These are phyloP conservation scores for Hypocryptadius cinnamomeus DNA, from an alignment of 2,113 vertebrate genomes.

Conservation along the genomic window DNA sequence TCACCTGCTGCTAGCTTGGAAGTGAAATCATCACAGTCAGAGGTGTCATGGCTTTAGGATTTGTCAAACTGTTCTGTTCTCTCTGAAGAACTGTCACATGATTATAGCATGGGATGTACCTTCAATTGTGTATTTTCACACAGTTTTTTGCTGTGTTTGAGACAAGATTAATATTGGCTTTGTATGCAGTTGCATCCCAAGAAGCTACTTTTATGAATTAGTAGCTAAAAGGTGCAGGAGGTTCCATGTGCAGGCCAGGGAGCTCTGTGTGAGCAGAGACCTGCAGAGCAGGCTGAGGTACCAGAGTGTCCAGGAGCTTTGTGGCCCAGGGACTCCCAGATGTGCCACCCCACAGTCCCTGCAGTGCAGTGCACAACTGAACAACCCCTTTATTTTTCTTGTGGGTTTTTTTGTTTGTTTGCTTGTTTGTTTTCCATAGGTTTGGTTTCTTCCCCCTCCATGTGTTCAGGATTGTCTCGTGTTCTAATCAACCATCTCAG, in stretches of 20 bases:
- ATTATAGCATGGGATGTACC: background rate
- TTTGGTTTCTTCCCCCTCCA: fast-evolving
- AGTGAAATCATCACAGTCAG: background rate
- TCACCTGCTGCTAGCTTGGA: background rate
- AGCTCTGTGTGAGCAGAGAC: background rate
- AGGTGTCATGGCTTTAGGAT: background rate
- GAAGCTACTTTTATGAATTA: background rate
- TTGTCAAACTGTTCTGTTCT: background rate
- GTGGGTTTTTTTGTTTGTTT: background rate
- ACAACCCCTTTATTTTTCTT: background rate
- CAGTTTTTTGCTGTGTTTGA: background rate
- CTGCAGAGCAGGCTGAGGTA: background rate
- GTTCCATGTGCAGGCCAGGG: background rate
- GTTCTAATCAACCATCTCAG: background rate
- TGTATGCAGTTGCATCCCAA: background rate
- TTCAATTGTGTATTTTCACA: background rate
- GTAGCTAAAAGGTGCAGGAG: background rate
- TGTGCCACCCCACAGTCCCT: too few species aligned
- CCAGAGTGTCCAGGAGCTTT: background rate
- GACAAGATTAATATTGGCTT: background rate
- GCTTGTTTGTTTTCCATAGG: background rate
- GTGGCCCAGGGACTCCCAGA: background rate
- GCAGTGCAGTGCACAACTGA: background rate
- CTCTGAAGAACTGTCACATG: background rate
- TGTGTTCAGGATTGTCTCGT: background rate